A percentile compares a stretch with the other conserved stretches of the same genome.
phyloP scores from a whole-genome alignment of 2,888 invertebrate species.

The Nebria brevicollis region DNA sequence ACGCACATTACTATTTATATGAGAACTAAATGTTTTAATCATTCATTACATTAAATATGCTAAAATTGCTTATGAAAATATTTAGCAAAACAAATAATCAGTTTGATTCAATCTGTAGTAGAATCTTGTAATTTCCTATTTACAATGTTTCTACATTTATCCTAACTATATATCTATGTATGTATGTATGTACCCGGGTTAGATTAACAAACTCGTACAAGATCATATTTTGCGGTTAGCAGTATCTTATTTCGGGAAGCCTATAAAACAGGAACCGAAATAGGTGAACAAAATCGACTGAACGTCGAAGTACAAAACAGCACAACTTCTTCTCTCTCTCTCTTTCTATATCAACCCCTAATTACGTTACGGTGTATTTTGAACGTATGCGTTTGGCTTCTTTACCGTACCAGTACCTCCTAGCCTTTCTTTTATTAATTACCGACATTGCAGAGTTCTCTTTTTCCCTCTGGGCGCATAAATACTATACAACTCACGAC shows the following conservation, averaged over 20 bases:
- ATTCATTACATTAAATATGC: too few species aligned
- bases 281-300: background rate
- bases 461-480: conserved; percentile 33
- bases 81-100: too few species aligned
- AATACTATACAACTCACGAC: conserved; percentile 37
- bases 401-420: background rate
- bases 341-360: background rate
- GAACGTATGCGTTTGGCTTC: background rate
- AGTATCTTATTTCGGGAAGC: conserved; percentile 3
- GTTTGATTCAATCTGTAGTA: too few species aligned
- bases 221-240: background rate
- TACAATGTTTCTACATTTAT: background rate
- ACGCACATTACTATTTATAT: too few species aligned
- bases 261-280: conserved; percentile 4
- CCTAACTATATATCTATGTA: background rate
- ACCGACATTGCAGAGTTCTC: conserved; percentile 36
- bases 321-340: background rate
- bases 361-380: conserved; percentile 1
- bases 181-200: background rate
- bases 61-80: too few species aligned
- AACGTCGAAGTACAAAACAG: background rate
- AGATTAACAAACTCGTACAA: conserved; percentile 1
- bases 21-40: too few species aligned
- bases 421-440: conserved; percentile 45
- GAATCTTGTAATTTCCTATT: too few species aligned